Evolutionary conservation across 1,140 invertebrate genomes (phyloP), one percentile per base, ranked within the genome.

Genomic region (Papilio xuthus): DNA sequence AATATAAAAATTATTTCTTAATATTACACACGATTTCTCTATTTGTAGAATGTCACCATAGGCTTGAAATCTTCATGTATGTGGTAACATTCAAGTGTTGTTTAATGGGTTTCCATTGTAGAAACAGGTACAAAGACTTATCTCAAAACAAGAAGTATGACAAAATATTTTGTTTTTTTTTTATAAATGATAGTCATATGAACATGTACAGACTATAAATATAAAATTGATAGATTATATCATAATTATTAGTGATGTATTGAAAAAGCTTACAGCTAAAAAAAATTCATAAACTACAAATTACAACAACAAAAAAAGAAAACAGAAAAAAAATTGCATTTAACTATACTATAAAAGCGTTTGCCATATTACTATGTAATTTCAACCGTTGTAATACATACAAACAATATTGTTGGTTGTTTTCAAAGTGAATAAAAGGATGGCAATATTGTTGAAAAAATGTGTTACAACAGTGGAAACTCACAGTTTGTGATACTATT

Each of bases 301-400:
- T 81, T 84, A 82, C 80, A 85, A 86, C 78, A 86, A 84, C 81
- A 88, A 88, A n/a, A n/a, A n/a, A n/a, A n/a, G n/a, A n/a, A n/a
- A n/a, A n/a, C n/a, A n/a, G 81, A 83, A 84, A 78, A 60, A 83
- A 83, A 79, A 37, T 78, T 77, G 70, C 82, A 80, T 78, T 79
- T 80, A 78, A 80, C 80, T 81, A 85, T 86, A 78, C 76, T 84
- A 81, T 77, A 42, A 60, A 79, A 82, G 75, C 56, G 74, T 76
- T 79, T 50, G 56, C 26, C 74, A 77, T 75, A 63, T 77, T 79
- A 6, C 18, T 6, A 8, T 53, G 50, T 37, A 53, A 53, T 53
- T 18, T 53, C n/a, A 20, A 53, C 18, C 18, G n/a, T 53, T 2
- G 1, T 10, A 20, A 20, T n/a, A 53, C 18, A n/a, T 53, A 7